Conservation (phyloP, 2,888 invertebrate species). For the Ctena decussata region DNA sequence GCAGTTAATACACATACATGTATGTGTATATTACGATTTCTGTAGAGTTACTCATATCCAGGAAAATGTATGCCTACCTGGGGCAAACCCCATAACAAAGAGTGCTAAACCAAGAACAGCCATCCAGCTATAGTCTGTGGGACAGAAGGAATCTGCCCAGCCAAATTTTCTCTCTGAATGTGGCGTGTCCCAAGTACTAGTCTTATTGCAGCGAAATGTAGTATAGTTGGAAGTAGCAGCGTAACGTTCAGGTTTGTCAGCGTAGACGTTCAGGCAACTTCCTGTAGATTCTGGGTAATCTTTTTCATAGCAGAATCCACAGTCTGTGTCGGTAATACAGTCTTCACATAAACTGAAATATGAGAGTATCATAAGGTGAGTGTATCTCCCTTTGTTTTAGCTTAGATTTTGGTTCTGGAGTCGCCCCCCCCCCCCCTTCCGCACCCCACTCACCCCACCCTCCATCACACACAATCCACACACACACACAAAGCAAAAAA, state of each 20-base stretch:
- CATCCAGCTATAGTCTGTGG: constrained; percentile 86
- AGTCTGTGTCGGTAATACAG: constrained; percentile 77
- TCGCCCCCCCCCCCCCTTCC: too few species aligned
- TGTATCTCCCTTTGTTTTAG: too few species aligned
- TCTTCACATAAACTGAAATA: constrained; percentile 71
- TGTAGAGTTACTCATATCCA: too few species aligned
- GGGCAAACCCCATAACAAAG: constrained; percentile 88
- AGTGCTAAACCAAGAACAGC: constrained; percentile 86
- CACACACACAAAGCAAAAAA: too few species aligned
- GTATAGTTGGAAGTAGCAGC: constrained; percentile 25
- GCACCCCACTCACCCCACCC: too few species aligned
- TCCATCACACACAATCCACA: too few species aligned
- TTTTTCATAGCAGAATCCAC: constrained; percentile 87
- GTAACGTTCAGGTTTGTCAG: constrained; percentile 66
- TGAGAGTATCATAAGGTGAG: too few species aligned
- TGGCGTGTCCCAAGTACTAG: constrained; percentile 45
- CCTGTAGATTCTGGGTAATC: constrained; percentile 70
- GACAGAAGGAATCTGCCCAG: constrained; percentile 87
- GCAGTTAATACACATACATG: too few species aligned
- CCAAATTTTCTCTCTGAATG: constrained; percentile 55
- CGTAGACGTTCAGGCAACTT: constrained; percentile 76
- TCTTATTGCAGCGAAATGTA: constrained; percentile 60
- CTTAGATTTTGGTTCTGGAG: too few species aligned
- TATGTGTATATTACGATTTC: too few species aligned
- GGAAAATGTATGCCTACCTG: too few species aligned